Percentiles rank a stretch among this genome's conserved stretches.
Evolutionary conservation across 2,797 vertebrate genomes (phyloP).

Genomic region (Dicrostonyx torquatus): DNA sequence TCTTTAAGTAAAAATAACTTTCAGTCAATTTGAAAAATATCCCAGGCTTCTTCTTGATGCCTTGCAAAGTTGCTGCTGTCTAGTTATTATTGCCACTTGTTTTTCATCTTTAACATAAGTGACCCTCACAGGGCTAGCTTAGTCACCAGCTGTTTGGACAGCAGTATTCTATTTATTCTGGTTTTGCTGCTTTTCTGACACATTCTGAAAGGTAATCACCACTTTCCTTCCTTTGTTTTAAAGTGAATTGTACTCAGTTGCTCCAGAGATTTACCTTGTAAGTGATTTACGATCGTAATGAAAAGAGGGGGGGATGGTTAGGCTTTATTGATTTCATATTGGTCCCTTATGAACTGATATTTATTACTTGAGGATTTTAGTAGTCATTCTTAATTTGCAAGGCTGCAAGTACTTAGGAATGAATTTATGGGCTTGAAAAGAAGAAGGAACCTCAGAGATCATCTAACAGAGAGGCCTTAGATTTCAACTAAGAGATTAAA

Average conservation of each 20-base stretch:
- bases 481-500: constrained; percentile 56
- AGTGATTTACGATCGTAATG: constrained; percentile 54
- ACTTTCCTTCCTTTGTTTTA: constrained; percentile 49
- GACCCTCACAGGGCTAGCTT: constrained; percentile 59
- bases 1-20: constrained; percentile 78
- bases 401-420: constrained; percentile 46
- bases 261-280: constrained; percentile 55
- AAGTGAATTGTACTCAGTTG: constrained; percentile 41
- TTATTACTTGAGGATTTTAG: constrained; percentile 54
- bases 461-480: constrained; percentile 34
- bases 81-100: constrained; percentile 68
- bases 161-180: constrained; percentile 50
- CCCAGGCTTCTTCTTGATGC: constrained; percentile 67
- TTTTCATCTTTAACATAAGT: constrained; percentile 63
- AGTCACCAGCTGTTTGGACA: constrained; percentile 65
- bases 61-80: constrained; percentile 62
- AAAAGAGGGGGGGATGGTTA: neutral
- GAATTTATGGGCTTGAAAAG: constrained; percentile 45
- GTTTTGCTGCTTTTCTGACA: constrained; percentile 66
- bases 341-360: constrained; percentile 31
- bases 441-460: constrained; percentile 17
- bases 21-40: constrained; percentile 72
- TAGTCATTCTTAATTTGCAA: constrained; percentile 50
- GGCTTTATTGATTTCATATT: constrained; percentile 34
- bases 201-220: constrained; percentile 61